Base-by-base conservation (phyloP, 2,113 vertebrate species). In the Shinisaurus crocodilurus region DNA sequence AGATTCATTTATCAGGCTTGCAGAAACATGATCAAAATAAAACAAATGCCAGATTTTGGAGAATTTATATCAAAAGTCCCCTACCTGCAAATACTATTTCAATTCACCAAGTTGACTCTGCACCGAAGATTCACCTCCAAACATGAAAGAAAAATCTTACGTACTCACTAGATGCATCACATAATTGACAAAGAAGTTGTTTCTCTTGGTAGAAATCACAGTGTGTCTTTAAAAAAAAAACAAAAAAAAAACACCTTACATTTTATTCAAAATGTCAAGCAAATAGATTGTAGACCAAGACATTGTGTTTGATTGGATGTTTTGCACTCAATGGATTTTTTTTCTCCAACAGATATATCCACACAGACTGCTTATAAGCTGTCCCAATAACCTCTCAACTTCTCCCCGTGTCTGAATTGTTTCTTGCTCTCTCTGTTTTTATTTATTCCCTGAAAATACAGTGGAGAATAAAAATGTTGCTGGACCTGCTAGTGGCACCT, bases 361-460 rank as follows among this genome's bases (percentile, higher is more conserved):
- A 93, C 89, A 83, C 89, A 95, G 93, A 82, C 92, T 90, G 88
- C 69, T 90, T 80, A 79, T 67, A 90, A 85, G 88, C 93, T 93
- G 79, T 93, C 95, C 95, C 93, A 96, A 95, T 97, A 97, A 98
- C 96, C 94, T 94, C 94, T 96, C 94, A 91, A 70, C 65, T 91
- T 94, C 94, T 96, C 3, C 57, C 94, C 95, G 95, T 92, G 82
- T 94, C 94, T 32, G 82, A 25, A 85, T 74, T 85, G 82, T 79
- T 95, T 94, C 88, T 76, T 89, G 90, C 86, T 88, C 94, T 94
- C 95, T 93, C 96, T 96, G 93, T 96, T 96, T 97, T 97, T 97
- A 96, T 97, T 96, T 94, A 93, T 97, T 94, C 95, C 96, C 97
- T 98, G 97, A 97, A 98, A 98, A 98, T 98, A 97, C 97, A 97